Base-by-base conservation (phyloP, 2,797 vertebrate species). In the Acanthiza pusilla region DNA sequence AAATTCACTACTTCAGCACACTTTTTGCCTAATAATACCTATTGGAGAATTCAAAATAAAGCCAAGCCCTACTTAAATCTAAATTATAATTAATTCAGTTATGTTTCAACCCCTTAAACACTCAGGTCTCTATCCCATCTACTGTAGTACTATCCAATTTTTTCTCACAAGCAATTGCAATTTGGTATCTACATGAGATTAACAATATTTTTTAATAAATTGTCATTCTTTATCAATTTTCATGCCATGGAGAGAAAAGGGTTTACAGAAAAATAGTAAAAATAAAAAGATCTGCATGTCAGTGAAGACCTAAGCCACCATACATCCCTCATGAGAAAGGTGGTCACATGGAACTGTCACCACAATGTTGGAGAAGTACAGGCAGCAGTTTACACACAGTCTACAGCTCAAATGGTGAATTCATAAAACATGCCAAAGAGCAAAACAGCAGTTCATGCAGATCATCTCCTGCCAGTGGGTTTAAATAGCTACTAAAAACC, bases 161-260 rank as follows among this genome's bases (percentile, higher is more conserved):
- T 81, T 85, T 22, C 40, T 47, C 42, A 60, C 20, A 42, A 51
- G 21, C 45, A 72, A 81, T 36, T n/a, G 43, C 30, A 43, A 55
- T 22, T 42, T 51, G n/a, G 18, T 77, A 43, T 60, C 85, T 78
- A 47, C 17, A 36, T 2, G 27, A 50, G 15, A 75, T 51, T 36
- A 81, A 45, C 4, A 61, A 3, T 48, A 7, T n/a, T 70, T 72
- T 65, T 71, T 7, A 60, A 79, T 8, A 85, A 54, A 65, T 48
- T 11, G 45, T 13, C 5, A 22, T 50, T 51, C 45, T 65, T 78
- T 8, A 79, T n/a, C 13, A 68, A 48, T 65, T 82, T 68, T 36
- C 15, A 40, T 4, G 1, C 29, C 23, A 57, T 9, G 2, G 2
- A 78, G 26, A 32, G 12, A 32, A 57, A 20, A 55, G 6, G 1